phyloP scores from a whole-genome alignment of 2,113 vertebrate species.

The Steatornis caripensis region DNA sequence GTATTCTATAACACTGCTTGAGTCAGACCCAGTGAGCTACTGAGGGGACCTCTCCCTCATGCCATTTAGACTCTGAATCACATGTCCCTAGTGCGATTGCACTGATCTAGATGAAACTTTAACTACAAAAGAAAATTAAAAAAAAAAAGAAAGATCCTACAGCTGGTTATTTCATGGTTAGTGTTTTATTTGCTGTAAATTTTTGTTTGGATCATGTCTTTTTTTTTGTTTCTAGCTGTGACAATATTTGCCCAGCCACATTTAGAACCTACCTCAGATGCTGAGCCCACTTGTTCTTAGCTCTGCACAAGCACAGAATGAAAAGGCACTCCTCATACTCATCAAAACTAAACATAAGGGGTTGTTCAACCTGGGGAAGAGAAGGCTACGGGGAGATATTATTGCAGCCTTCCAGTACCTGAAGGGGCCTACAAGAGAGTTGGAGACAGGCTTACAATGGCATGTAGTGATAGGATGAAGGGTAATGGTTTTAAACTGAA shows the following conservation, averaged over 20 bases:
- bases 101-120: neutral
- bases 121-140: no score
- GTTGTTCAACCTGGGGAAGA: no score
- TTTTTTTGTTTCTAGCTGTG: neutral
- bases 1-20: neutral
- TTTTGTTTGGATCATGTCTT: neutral
- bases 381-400: no score
- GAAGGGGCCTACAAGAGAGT: no score
- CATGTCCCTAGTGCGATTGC: fast-evolving
- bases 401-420: no score
- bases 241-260: neutral
- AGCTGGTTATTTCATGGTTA: neutral
- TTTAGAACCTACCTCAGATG: neutral
- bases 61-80: neutral
- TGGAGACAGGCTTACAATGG: no score
- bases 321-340: neutral
- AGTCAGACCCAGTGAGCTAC: neutral
- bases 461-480: no score
- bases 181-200: neutral
- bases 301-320: neutral
- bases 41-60: neutral
- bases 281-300: neutral
- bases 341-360: neutral
- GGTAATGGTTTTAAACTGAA: no score
- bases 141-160: no score